Evolutionary conservation across 2,113 vertebrate species (phyloP).

Genomic region (Chunga burmeisteri): DNA sequence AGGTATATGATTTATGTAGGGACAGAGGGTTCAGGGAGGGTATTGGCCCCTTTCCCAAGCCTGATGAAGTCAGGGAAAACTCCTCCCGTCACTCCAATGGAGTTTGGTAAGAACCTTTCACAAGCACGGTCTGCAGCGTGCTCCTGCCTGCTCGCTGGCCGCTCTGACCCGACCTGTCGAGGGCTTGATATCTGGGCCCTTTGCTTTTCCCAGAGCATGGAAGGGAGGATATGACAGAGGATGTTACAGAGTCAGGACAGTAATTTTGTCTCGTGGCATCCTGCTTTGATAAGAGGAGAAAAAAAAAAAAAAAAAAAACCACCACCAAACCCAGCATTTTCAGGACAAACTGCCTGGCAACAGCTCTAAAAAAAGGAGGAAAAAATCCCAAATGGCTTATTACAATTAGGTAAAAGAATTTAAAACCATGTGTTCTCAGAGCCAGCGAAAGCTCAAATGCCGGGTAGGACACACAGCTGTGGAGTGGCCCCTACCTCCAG

Average conservation of each 20-base stretch:
- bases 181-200: not conserved
- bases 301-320: not conserved
- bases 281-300: not conserved
- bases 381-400: not conserved
- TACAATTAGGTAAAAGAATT: not conserved
- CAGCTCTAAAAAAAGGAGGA: not conserved
- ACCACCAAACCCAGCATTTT: not conserved
- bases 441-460: not conserved
- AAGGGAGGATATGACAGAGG: slow-evolving; percentile 42
- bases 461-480: not conserved
- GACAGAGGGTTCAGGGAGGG: not conserved
- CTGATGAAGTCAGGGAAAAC: not conserved
- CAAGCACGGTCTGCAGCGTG: not conserved
- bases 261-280: slow-evolving; percentile 23
- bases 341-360: not conserved
- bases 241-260: slow-evolving; percentile 15
- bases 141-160: not conserved
- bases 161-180: not conserved
- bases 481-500: not conserved
- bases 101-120: not conserved
- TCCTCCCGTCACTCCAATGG: not conserved
- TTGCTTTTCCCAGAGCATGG: not conserved
- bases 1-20: not conserved
- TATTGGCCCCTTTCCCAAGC: not conserved
- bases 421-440: not conserved